Evolutionary conservation across 2,797 vertebrate species (phyloP), one percentile per base, ranked within the genome.

Genomic region (Gymnocypris eckloni): DNA sequence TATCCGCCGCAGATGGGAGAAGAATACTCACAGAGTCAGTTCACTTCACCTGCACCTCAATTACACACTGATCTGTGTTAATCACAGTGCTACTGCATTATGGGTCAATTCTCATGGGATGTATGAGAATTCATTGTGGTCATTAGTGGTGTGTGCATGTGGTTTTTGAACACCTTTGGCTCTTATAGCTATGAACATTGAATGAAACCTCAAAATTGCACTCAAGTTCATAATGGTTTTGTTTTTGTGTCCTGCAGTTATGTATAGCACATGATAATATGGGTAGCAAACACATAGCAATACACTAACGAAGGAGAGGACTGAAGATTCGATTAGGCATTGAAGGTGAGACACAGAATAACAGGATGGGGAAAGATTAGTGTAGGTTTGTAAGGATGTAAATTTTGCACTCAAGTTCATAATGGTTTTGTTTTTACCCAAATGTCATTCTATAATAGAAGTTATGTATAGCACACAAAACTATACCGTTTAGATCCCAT

Each of bases 381-480:
- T 39, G 52, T 8, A 15, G 48, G 25, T 75, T 75, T 22, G 20
- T 77, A 18, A 73, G 43, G 2, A 50, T 75, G 15, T 28, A 0
- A 28, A 56, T 20, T 76, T 76, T 52, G 28, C 12, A 3, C 54
- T 45, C 39, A 6, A 28, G 39, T 22, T 41, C 22, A 28, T 41
- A 43, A 28, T 66, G 75, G 3, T 20, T 80, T 48, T 66, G 25
- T 64, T 9, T 67, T 50, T n/a, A n/a, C n/a, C n/a, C n/a, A n/a
- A n/a, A n/a, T n/a, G n/a, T n/a, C n/a, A n/a, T n/a, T n/a, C n/a
- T n/a, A n/a, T n/a, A n/a, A n/a, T n/a, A n/a, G n/a, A n/a, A n/a
- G 98, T 99, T 93, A 98, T 99, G 94, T 99, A 99, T 96, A 99
- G 98, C 94, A 99, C 94, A 99, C 98, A 7, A 99, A 99, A 92